Conservation (phyloP, 2,113 vertebrate genomes). For the Recurvirostra avosetta region DNA sequence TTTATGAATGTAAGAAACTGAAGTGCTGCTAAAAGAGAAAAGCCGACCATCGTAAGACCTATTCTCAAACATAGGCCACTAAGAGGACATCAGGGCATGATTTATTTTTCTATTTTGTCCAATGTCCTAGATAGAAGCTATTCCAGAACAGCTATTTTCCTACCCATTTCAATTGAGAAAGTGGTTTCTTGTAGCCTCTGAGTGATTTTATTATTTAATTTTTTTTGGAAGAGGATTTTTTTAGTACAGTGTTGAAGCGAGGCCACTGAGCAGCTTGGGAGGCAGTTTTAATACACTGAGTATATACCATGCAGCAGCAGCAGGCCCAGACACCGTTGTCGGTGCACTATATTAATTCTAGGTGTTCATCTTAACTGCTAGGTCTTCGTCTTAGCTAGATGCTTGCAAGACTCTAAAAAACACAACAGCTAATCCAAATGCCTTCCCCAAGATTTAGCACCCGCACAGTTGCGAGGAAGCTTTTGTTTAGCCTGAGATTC, state of each 20-base stretch:
- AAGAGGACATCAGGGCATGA: not conserved
- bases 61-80: not conserved
- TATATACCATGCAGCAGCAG: not conserved
- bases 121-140: not conserved
- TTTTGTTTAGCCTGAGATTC: not conserved
- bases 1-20: not conserved
- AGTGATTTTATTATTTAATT: not conserved
- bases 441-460: not conserved
- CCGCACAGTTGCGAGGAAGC: not conserved
- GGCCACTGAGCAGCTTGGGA: not conserved
- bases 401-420: not conserved
- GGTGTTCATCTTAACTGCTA: not conserved
- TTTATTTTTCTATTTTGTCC: not conserved
- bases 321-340: not conserved
- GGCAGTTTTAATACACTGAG: not conserved
- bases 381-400: not conserved
- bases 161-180: not conserved
- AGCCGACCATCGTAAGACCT: not conserved
- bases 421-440: not conserved
- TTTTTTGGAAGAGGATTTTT: not conserved
- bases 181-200: not conserved
- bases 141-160: not conserved
- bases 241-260: not conserved
- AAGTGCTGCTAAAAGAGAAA: not conserved
- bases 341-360: not conserved